phyloP scores from a whole-genome alignment of 2,113 vertebrate species.

The Thunnus maccoyii region DNA sequence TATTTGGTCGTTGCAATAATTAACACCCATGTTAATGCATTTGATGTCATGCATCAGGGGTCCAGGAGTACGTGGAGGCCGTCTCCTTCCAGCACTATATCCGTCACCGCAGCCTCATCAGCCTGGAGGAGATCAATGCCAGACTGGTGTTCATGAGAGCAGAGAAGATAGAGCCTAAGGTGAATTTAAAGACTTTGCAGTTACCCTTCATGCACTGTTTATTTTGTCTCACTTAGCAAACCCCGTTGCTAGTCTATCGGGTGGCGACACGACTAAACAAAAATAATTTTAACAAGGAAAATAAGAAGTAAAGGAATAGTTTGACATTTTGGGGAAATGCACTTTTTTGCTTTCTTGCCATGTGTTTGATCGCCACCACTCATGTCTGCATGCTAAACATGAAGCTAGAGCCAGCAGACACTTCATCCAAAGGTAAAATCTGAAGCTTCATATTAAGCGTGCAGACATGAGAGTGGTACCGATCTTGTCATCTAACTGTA shows the following conservation, averaged over 20 bases:
- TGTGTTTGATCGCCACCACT: not conserved
- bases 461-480: not conserved
- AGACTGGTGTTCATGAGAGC: slow-evolving; percentile 89
- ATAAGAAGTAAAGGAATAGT: not conserved
- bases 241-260: no score
- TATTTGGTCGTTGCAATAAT: not conserved
- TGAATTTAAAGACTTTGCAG: not conserved
- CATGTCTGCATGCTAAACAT: not conserved
- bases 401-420: not conserved
- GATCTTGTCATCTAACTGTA: not conserved
- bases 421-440: no score
- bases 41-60: slow-evolving; percentile 81
- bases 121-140: slow-evolving; percentile 95
- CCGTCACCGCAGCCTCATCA: slow-evolving; percentile 92
- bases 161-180: slow-evolving; percentile 83
- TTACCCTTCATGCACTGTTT: not conserved
- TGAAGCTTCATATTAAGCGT: not conserved
- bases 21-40: no score
- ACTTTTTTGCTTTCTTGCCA: not conserved
- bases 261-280: no score
- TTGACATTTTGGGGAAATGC: not conserved
- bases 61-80: slow-evolving; percentile 98
- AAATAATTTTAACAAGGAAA: not conserved
- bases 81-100: slow-evolving; percentile 97
- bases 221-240: no score